Evolutionary conservation across 2,888 invertebrate genomes (phyloP), one percentile per base, ranked within the genome.

Genomic region (Aphidoletes aphidimyza): DNA sequence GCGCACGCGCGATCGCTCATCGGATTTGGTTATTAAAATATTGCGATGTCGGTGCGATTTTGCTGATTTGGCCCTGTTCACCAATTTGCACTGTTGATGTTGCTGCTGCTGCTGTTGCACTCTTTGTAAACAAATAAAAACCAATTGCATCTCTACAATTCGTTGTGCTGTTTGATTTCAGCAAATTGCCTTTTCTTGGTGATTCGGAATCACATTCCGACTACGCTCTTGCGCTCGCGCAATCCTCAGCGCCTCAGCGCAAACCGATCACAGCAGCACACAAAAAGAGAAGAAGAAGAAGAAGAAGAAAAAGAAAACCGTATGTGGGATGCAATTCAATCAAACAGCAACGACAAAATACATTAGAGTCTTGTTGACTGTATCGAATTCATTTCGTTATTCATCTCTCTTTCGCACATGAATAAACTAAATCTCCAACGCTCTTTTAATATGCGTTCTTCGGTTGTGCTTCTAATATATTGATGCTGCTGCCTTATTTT

Each of bases 341-440:
- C 69, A 69, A 22, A 54, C 26, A 69, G 17, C 30, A 69, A 69
- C 69, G 34, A 69, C 69, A 30, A 69, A 2, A 69, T 69, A 69
- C 69, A 69, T 69, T 69, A 69, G 30, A 14, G 69, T 69, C 69
- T 69, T 69, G 69, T 69, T 69, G 69, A 69, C 30, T 69, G 69
- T 69, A 69, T 26, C 69, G 69, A 69, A 69, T 69, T 69, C 30
- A 69, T 34, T 54, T 69, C 69, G 22, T 17, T 69, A 26, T 34
- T 9, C 9, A 3, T 69, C 1, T 30, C 69, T 30, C 69, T 69
- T 14, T 69, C 69, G 14, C 54, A 26, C 22, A 5, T 47, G 17
- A 9, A 19, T 47, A 47, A 3, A 2, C 17, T 17, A 47, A 9
- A 19, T 47, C 47, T 17, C 47, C 54, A 11, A 54, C 9, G 47